Conservation (phyloP, 1,140 invertebrate species). For the Drosophila nikananu region DNA sequence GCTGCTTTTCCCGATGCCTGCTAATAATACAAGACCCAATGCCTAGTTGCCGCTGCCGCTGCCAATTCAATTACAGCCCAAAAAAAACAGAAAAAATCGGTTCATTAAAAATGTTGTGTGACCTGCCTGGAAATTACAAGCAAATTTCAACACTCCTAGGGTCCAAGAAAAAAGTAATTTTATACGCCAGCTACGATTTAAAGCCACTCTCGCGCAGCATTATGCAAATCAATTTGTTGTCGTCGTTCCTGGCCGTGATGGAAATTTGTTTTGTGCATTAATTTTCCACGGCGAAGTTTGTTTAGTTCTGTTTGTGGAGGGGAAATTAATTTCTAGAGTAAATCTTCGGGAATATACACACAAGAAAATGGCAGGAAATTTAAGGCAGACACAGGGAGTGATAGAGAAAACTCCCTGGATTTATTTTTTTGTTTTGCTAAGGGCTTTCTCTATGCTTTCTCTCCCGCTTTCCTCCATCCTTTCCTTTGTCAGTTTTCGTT, state of each 20-base stretch:
- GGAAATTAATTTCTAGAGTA: conserved; percentile 72
- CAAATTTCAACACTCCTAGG: conserved; percentile 9
- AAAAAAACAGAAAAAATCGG: conserved; percentile 40
- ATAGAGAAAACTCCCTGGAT: neutral
- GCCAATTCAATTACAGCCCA: conserved; percentile 67
- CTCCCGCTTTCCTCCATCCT: neutral
- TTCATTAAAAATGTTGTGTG: conserved; percentile 63
- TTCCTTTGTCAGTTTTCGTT: conserved; percentile 11
- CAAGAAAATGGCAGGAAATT: conserved; percentile 29
- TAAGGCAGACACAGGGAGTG: conserved; percentile 9
- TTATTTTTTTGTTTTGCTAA: conserved; percentile 25
- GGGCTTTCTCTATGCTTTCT: conserved; percentile 1
- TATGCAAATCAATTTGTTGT: conserved; percentile 75
- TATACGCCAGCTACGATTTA: conserved; percentile 48
- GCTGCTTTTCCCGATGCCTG: neutral
- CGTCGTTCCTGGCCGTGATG: conserved; percentile 15
- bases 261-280: conserved; percentile 60
- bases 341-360: conserved; percentile 58
- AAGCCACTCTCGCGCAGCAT: conserved; percentile 61
- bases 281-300: conserved; percentile 60
- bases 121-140: conserved; percentile 52
- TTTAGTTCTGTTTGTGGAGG: conserved; percentile 51
- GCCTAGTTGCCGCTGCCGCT: conserved; percentile 10
- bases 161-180: conserved; percentile 60
- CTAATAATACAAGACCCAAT: conserved; percentile 1